Evolutionary conservation across 1,140 invertebrate species (phyloP), one percentile per base, ranked within the genome.

Genomic region (Pseudomyrmex gracilis): DNA sequence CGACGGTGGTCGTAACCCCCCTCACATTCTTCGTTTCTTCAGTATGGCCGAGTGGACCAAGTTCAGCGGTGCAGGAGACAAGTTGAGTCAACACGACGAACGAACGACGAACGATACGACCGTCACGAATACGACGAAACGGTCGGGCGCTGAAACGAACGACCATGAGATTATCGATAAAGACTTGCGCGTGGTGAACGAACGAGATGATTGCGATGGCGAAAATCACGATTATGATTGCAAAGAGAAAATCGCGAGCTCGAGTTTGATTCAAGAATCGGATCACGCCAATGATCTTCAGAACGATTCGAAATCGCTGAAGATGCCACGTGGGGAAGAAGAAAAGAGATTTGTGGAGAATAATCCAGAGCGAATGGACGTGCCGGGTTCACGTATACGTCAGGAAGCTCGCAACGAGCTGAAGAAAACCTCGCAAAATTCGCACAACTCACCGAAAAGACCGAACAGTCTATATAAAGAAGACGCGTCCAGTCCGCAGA

Each of bases 21-120:
- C 43, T 17, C 10, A 49, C 8, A n/a, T 45, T 51, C 53, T 51
- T 49, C 55, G 60, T 61, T 17, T 2, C 60, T 47, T 63, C 82
- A 83, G 57, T 51, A 93, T 93, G 93, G 92, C 93, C 66, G 90
- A 92, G 78, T 93, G 93, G 93, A 87, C 90, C 70, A 93, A 92
- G 80, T 90, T 92, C 67, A 93, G 93, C 64, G 90, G 91, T 9
- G 89, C 34, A 34, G 34, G 88, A 80, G 84, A 85, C 61, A 89
- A 86, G 49, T 43, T 83, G 57, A 86, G 55, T 24, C n/a, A 34
- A 87, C 7, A 76, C 57, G 80, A 61, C 13, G 70, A 85, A 53
- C 58, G 55, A 57, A 77, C 8, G 49, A 82, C 12, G 1, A 76
- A 77, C 4, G 53, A 73, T 10, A n/a, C 2, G 7, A 61, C 1